These are phyloP conservation scores for Parnassius mnemosyne DNA, from an alignment of 2,888 invertebrate genomes.

Conservation along the genomic window DNA sequence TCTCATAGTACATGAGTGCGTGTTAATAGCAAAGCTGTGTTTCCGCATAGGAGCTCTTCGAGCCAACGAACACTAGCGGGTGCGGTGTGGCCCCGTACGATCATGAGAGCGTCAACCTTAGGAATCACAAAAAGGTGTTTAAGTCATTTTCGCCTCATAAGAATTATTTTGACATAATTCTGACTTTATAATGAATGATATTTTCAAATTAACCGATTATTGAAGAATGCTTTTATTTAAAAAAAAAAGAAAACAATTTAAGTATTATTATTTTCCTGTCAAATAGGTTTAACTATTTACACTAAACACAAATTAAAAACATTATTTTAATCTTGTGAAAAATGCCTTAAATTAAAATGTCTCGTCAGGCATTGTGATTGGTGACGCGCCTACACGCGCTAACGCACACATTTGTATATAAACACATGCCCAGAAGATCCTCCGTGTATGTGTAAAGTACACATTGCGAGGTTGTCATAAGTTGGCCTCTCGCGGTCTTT, in stretches of 20 bases:
- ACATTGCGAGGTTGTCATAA: constrained; percentile 66
- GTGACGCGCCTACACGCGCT: constrained; percentile 63
- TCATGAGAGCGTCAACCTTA: constrained; percentile 78
- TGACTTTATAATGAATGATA: not conserved
- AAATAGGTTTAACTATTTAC: too few species aligned
- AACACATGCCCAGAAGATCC: constrained; percentile 40
- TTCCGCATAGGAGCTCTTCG: constrained; percentile 76
- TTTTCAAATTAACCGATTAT: not conserved
- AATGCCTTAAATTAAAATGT: constrained; percentile 3
- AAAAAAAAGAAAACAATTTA: too few species aligned
- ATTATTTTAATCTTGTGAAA: too few species aligned
- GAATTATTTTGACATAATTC: constrained; percentile 3
- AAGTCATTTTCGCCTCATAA: constrained; percentile 38
- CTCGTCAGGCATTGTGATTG: constrained; percentile 53
- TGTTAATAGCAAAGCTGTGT: constrained; percentile 77
- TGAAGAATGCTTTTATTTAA: too few species aligned
- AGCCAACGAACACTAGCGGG: constrained; percentile 67
- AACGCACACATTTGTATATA: constrained; percentile 51
- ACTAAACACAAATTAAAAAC: too few species aligned
- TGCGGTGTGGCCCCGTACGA: constrained; percentile 69
- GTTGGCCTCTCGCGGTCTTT: constrained; percentile 62
- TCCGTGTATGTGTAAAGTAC: constrained; percentile 37
- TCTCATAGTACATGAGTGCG: constrained; percentile 75
- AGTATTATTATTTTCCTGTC: too few species aligned
- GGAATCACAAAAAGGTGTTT: constrained; percentile 74